phyloP scores from a whole-genome alignment of 2,888 invertebrate species.

The Ommatoiulus sabulosus region DNA sequence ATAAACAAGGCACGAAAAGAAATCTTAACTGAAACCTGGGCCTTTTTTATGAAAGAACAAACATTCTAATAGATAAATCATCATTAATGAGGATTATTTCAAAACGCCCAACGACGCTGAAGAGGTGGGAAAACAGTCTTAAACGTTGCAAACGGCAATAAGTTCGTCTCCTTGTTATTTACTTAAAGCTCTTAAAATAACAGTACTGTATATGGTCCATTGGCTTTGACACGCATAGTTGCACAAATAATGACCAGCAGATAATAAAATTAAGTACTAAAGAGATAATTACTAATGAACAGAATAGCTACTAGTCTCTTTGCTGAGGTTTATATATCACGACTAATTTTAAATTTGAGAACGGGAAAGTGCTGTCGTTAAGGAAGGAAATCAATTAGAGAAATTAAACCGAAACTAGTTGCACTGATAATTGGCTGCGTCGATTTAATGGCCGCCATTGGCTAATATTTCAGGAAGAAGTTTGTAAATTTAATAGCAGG shows the following conservation, averaged over 20 bases:
- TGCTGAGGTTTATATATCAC: no score
- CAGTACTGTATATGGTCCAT: not conserved
- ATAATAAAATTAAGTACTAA: not conserved
- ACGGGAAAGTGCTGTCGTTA: not conserved
- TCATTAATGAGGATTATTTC: conserved; percentile 9
- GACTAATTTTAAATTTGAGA: not conserved
- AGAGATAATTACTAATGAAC: not conserved
- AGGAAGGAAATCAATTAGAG: not conserved
- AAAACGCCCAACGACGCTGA: not conserved
- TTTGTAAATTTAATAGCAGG: no score
- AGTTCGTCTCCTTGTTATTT: not conserved
- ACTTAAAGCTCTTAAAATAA: not conserved
- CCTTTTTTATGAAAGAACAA: not conserved
- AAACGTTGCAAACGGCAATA: not conserved
- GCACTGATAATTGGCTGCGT: no score
- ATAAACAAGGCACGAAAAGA: not conserved
- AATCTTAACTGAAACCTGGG: not conserved
- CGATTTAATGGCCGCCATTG: no score
- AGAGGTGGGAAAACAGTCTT: not conserved
- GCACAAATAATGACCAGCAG: not conserved
- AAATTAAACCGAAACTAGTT: not conserved
- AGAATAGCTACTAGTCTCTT: not conserved
- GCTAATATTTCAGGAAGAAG: no score
- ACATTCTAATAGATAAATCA: not conserved
- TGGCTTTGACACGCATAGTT: not conserved